Base-by-base conservation (phyloP, 2,888 invertebrate species). In the Ypsolopha sequella region DNA sequence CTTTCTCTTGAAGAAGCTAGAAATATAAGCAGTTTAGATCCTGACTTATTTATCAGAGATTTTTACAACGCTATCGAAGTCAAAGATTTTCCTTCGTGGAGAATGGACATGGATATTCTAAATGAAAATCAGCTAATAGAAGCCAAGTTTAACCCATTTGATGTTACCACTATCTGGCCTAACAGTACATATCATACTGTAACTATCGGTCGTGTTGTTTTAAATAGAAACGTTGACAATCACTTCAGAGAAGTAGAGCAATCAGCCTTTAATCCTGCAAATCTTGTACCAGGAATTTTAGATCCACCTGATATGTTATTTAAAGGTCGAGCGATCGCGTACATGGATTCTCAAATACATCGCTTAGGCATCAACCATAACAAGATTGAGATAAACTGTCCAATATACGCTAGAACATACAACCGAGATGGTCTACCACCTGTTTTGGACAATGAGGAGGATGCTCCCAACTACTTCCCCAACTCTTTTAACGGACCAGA, bases 21-120 rank as follows among this genome's bases (percentile, higher is more conserved):
- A 1, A 73, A 89, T 50, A 68, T 95, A 24, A 75, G 90, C 13
- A 89, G 89, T 2, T 66, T 80, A 33, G 93, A 95, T 75, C 95
- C 95, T 0, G 95, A 96, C 76, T 95, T 95, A 66, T 78, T 91
- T 11, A 91, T 91, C 56, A 88, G 92, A 36, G 95, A 95, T 79
- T 84, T 96, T 48, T 95, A 91, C 77, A 94, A 95, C 71, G 89
- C 93, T 33, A 95, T 96, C 57, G 89, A 89, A 1, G 81, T 81
- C 24, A 90, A 89, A 39, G 71, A 90, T n/a, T 88, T 68, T 63
- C 92, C 92, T 6, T 84, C 90, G 1, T 96, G 93, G 92, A 90
- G 90, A 2, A 70, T 93, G 54, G 90, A 87, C 60, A 89, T 95
- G 53, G 93, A 94, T 80, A 88, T 94, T 7, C 95, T 96, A 95